Evolutionary conservation across 2,113 vertebrate genomes (phyloP).

Genomic region (Phylloscopus trochilus): DNA sequence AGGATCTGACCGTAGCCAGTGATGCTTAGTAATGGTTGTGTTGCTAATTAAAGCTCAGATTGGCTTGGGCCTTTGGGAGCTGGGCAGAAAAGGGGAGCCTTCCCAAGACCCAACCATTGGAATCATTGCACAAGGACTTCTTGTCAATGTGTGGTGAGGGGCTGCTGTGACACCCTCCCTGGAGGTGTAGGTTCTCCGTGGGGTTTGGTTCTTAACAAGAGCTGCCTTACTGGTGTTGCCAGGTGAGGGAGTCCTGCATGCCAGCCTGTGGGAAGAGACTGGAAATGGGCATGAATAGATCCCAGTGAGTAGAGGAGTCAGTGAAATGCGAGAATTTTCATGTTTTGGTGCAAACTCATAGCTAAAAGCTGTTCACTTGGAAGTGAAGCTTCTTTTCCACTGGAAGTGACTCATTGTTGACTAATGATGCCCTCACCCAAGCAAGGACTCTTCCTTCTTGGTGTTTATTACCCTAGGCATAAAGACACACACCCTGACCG

Average conservation of each 20-base stretch:
- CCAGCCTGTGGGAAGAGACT: neutral
- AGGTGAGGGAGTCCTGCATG: neutral
- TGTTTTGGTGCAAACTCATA: neutral
- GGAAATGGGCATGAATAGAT: neutral
- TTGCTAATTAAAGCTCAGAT: constrained; percentile 45
- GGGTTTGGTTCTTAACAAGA: neutral
- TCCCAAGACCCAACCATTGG: neutral
- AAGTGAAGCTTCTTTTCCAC: constrained; percentile 34
- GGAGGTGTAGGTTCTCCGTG: neutral
- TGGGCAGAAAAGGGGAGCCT: neutral
- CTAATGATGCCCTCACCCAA: constrained; percentile 11
- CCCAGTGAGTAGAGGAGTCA: neutral
- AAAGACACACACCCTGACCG: neutral
- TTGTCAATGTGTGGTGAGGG: accelerated
- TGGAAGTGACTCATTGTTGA: constrained; percentile 26
- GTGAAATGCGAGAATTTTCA: neutral
- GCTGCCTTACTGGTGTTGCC: neutral
- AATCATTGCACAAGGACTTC: neutral
- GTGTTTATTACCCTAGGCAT: neutral
- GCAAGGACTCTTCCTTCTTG: neutral
- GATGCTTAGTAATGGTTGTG: constrained; percentile 11
- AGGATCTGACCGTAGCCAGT: constrained; percentile 38
- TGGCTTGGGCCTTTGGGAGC: neutral
- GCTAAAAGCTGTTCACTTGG: neutral
- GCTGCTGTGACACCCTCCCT: neutral